Evolutionary conservation across 2,888 invertebrate species (phyloP), one percentile per base, ranked within the genome.

Genomic region (Mythimna albipuncta): DNA sequence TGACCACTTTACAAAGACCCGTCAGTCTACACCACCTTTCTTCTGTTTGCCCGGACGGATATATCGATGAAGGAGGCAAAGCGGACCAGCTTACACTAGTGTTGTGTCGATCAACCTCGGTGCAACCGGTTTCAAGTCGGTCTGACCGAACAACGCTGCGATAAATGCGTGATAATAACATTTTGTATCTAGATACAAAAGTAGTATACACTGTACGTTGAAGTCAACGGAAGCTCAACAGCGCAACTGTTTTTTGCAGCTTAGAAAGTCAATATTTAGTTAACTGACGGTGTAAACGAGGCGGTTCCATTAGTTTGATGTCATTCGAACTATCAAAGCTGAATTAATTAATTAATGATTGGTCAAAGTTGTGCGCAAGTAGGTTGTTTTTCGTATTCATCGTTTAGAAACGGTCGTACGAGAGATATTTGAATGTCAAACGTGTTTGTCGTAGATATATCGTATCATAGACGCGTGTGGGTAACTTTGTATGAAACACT

Each of bases 111-210:
- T 81, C 91, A 93, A 89, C 89, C 91, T 91, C 90, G 88, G 64
- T 86, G 85, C 92, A 92, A 95, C 95, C 95, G 95, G 96, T 95
- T 95, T 91, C 89, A 85, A 87, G 85, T 86, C 85, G 82, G 86
- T 85, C 91, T 87, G 89, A 85, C 89, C 84, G 79, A 86, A 88
- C 92, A 89, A 91, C 91, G 88, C 88, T 89, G 87, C 88, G 92
- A 92, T 94, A 92, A 91, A 88, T 85, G 85, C 85, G 89, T 89
- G 92, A 92, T 92, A 91, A 91, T 89, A 90, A 90, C 88, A 89
- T 90, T 91, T 91, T 87, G 89, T 90, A 84, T 86, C 82, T 79
- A 69, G 82, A 75, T 77, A 64, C 79, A 76, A 83, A 77, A 16
- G 47, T 47, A 47, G 47, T 47, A 16, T 47, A 47, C 70, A 71